Base-by-base conservation (phyloP, 2,797 vertebrate genomes). In the Enteromius unitaeniatus region DNA sequence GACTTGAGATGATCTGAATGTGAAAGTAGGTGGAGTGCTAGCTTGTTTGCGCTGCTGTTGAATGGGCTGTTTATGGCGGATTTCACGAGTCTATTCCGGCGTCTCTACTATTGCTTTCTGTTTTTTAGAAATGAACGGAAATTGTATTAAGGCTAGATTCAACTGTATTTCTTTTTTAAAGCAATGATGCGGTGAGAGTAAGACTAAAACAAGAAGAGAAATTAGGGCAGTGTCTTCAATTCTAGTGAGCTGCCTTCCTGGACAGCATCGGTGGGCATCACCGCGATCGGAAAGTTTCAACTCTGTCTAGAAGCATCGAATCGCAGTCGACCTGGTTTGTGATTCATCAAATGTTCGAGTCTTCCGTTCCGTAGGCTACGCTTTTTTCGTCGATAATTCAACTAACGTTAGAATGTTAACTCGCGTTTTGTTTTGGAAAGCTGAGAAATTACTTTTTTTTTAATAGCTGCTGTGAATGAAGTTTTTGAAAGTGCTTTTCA, bases 61-160 rank as follows among this genome's bases (percentile, higher is more conserved):
- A 84, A 73, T 51, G 78, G 64, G 67, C 21, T 21, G 75, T 72
- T 78, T 84, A 78, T 55, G 73, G 81, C 73, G 73, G 70, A 76
- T 67, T 76, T 42, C 72, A 51, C 2, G 13, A 62, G 68, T 81
- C 55, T 28, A 23, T 58, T 37, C n/a, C 58, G 4, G 62, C 31
- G 1, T n/a, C 31, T 31, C 8, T 65, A 26, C 5, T 42, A 3
- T 17, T 45, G 8, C 40, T 21, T 34, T 42, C 15, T 70, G 21
- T 55, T 67, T 76, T n/a, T 53, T 1, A 19, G 2, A 49, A 47
- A 82, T 75, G 5, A 40, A 42, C n/a, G 53, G 49, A 45, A 42
- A n/a, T 3, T 74, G 55, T 8, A 26, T 26, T 17, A 17, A 3
- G 53, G 14, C 3, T 6, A 37, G 28, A 64, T 23, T n/a, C 8